phyloP scores from a whole-genome alignment of 2,797 vertebrate species.

The Periparus ater region DNA sequence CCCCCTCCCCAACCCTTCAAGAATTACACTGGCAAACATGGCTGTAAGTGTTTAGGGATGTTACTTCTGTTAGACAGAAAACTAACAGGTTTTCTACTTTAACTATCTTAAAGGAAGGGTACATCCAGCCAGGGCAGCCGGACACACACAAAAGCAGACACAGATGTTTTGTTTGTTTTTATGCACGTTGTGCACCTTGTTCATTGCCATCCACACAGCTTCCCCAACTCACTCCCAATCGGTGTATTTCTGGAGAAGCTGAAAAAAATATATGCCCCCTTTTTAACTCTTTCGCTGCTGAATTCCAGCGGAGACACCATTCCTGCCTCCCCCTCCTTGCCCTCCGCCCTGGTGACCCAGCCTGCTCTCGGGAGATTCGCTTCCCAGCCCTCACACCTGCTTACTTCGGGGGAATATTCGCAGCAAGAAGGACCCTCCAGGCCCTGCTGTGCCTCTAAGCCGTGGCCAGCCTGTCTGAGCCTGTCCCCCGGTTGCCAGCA shows the following conservation, averaged over 20 bases:
- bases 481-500: not conserved
- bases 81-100: not conserved
- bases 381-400: not conserved
- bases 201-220: not conserved
- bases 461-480: not conserved
- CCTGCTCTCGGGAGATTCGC: not conserved
- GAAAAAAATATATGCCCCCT: not conserved
- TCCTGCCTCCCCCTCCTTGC: not conserved
- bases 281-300: not conserved
- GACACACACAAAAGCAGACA: not conserved
- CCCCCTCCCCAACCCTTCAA: not conserved
- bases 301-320: not conserved
- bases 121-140: not conserved
- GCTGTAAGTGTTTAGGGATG: not conserved
- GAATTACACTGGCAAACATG: not conserved
- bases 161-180: not conserved
- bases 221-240: not conserved
- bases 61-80: not conserved
- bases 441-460: constrained; percentile 1
- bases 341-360: not conserved
- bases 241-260: not conserved
- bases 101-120: not conserved
- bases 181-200: not conserved
- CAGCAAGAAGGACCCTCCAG: not conserved
- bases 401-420: not conserved